phyloP scores from a whole-genome alignment of 2,113 vertebrate genomes.

The Heteronetta atricapilla region DNA sequence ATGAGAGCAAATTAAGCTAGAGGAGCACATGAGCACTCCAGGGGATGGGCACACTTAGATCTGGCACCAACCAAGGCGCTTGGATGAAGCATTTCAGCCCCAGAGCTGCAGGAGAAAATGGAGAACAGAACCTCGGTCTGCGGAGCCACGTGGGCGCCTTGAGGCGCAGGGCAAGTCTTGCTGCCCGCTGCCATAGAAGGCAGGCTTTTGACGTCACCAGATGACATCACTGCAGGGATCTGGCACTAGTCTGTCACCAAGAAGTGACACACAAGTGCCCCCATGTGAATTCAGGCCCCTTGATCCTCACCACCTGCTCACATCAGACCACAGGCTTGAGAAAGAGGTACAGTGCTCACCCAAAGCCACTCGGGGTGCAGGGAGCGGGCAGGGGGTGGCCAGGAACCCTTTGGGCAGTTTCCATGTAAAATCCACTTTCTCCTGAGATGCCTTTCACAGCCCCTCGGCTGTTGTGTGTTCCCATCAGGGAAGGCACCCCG shows the following conservation, averaged over 20 bases:
- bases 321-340: too few species aligned
- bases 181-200: fast-evolving
- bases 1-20: neutral
- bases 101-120: neutral
- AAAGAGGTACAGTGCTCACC: too few species aligned
- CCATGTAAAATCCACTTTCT: fast-evolving
- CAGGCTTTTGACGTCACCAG: neutral
- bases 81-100: fast-evolving
- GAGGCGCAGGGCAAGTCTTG: neutral
- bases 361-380: too few species aligned
- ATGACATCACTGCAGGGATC: neutral
- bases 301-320: fast-evolving
- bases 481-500: neutral
- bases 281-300: neutral
- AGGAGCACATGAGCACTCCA: fast-evolving
- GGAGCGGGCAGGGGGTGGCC: too few species aligned
- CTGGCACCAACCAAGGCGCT: neutral
- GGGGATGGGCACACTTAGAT: neutral
- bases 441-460: neutral
- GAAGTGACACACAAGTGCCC: fast-evolving
- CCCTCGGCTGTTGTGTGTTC: fast-evolving
- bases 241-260: fast-evolving
- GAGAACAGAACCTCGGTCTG: fast-evolving
- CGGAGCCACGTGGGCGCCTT: neutral
- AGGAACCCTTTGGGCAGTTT: neutral